phyloP scores from a whole-genome alignment of 2,888 invertebrate species.

The Agrotis segetum region DNA sequence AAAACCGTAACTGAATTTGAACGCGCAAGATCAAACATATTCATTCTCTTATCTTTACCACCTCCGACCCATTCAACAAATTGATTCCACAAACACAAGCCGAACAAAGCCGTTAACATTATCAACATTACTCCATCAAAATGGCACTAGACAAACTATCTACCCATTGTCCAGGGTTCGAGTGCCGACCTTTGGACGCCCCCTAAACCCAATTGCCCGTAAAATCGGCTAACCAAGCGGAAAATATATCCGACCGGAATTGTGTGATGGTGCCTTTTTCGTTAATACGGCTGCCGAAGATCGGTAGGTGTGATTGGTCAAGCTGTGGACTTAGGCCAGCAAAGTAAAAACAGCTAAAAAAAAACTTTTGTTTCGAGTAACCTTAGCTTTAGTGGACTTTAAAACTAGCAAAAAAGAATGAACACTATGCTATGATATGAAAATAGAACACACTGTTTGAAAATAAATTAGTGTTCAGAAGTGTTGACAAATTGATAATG shows the following conservation, averaged over 20 bases:
- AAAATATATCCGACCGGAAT: constrained; percentile 87
- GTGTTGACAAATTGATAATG: too few species aligned
- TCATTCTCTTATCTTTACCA: neutral
- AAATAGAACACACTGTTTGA: too few species aligned
- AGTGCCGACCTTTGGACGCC: constrained; percentile 77
- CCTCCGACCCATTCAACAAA: constrained; percentile 36
- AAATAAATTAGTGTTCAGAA: too few species aligned
- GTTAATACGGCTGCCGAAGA: constrained; percentile 75
- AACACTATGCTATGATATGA: too few species aligned
- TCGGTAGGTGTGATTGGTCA: constrained; percentile 41
- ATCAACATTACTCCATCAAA: constrained; percentile 82
- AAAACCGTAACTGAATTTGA: neutral
- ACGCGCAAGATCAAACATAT: neutral
- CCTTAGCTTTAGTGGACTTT: too few species aligned
- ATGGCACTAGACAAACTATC: constrained; percentile 86
- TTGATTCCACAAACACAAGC: constrained; percentile 47
- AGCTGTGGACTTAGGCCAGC: constrained; percentile 16
- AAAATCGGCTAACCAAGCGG: constrained; percentile 89
- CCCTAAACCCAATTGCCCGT: constrained; percentile 88
- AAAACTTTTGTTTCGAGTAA: too few species aligned
- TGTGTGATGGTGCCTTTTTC: constrained; percentile 79
- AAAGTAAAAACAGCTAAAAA: neutral
- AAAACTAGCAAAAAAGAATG: too few species aligned
- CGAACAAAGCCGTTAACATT: constrained; percentile 80
- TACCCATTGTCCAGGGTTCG: constrained; percentile 80